Percentiles rank a stretch among this genome's conserved stretches.
Conservation (phyloP, 2,888 invertebrate species). For the Drosophila neonasuta region DNA sequence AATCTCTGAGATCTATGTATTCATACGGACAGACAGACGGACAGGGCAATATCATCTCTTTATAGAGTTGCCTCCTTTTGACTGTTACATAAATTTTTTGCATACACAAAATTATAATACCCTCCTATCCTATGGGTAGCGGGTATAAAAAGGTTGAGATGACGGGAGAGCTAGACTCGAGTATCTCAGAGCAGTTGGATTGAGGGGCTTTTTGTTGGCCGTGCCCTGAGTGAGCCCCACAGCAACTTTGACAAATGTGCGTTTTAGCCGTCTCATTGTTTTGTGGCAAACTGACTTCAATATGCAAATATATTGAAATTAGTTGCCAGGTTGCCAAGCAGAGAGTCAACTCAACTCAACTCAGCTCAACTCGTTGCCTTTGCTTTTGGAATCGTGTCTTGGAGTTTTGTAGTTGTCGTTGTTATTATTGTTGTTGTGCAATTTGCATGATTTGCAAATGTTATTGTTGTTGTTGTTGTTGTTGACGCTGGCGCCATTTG, state of each 20-base stretch:
- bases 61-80: constrained; percentile 31
- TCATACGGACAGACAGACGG: no score
- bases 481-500: constrained; percentile 69
- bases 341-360: constrained; percentile 23
- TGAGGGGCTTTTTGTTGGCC: constrained; percentile 43
- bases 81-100: not conserved
- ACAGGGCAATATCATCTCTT: no score
- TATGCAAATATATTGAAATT: constrained; percentile 77
- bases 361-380: constrained; percentile 26
- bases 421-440: constrained; percentile 44
- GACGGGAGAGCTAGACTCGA: not conserved
- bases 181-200: not conserved
- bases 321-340: constrained; percentile 51
- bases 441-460: constrained; percentile 74
- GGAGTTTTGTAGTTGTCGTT: constrained; percentile 28
- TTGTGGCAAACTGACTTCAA: constrained; percentile 71
- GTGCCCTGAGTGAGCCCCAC: constrained; percentile 44
- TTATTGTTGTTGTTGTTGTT: constrained; percentile 31
- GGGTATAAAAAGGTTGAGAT: no score
- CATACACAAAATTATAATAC: not conserved
- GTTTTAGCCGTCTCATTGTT: constrained; percentile 70
- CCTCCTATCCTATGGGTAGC: no score
- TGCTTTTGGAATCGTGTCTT: constrained; percentile 57
- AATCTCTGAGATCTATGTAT: no score
- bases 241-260: constrained; percentile 69